Conservation (phyloP, 2,113 vertebrate species). For the Lota lota region DNA sequence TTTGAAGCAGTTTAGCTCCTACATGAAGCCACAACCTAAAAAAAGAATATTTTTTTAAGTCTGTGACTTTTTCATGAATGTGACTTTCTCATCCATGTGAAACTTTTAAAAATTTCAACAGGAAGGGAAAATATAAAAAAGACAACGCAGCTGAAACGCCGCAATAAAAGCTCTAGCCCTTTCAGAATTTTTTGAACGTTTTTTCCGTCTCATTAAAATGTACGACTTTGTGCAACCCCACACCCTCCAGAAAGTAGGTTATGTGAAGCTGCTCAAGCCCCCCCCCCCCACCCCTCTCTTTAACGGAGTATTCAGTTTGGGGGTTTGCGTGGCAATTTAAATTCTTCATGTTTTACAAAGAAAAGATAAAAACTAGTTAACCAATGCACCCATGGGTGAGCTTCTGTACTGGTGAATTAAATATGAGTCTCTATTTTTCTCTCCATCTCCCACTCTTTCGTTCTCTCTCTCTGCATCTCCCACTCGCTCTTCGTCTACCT, state of each 20-base stretch:
- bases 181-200: background rate
- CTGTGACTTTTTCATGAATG: background rate
- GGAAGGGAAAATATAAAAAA: background rate
- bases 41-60: background rate
- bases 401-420: slow-evolving; percentile 14
- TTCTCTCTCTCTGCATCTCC: background rate
- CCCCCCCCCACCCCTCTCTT: background rate
- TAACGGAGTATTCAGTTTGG: background rate
- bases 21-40: slow-evolving; percentile 9
- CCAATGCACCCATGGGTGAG: background rate
- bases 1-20: no score
- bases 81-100: background rate
- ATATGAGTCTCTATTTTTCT: slow-evolving; percentile 3
- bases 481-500: background rate
- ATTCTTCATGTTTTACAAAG: slow-evolving; percentile 1
- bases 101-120: background rate
- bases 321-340: background rate
- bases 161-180: background rate
- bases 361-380: slow-evolving; percentile 4
- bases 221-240: background rate
- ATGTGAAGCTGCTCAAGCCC: background rate
- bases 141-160: background rate
- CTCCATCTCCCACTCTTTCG: background rate
- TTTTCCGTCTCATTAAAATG: background rate
- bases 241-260: background rate